Percentiles rank a stretch among this genome's conserved stretches.
Conservation (phyloP, 2,888 invertebrate genomes). For the Ischnus inquisitorius region DNA sequence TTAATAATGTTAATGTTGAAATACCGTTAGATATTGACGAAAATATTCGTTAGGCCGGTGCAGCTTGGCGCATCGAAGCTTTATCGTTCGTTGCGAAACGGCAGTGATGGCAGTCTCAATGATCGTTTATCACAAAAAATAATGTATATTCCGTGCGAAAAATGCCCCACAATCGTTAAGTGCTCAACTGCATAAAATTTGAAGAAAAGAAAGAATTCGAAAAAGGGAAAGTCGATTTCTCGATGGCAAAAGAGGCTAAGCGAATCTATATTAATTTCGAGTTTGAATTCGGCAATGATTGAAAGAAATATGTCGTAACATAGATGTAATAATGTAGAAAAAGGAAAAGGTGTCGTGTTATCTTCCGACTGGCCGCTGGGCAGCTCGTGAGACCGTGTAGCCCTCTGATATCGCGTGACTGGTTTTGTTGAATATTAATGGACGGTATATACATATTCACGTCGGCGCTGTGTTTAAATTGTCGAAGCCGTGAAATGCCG, state of each 20-base stretch:
- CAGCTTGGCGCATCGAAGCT: background rate
- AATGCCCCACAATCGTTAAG: constrained; percentile 54
- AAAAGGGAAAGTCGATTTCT: too few relatives aligned
- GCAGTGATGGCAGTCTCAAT: background rate
- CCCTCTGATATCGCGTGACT: constrained; percentile 63
- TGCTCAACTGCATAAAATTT: constrained; percentile 18
- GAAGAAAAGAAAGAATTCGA: background rate
- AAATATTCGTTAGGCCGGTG: background rate
- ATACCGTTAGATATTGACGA: background rate
- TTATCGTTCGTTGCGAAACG: background rate
- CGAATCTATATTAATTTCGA: too few relatives aligned
- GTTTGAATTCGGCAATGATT: too few relatives aligned
- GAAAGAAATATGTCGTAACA: too few relatives aligned
- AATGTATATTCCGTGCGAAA: constrained; percentile 31
- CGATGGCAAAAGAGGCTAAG: too few relatives aligned
- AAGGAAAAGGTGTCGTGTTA: constrained; percentile 35
- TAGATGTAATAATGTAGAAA: too few relatives aligned
- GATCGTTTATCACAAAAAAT: background rate
- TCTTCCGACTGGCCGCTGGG: background rate
- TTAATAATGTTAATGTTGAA: background rate
- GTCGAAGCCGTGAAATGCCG: constrained; percentile 38
- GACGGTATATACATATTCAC: constrained; percentile 15
- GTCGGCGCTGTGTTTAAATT: constrained; percentile 26
- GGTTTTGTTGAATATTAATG: constrained; percentile 65
- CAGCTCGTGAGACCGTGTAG: constrained; percentile 8